These are phyloP conservation scores for Lochmaea capreae DNA, from an alignment of 2,888 invertebrate genomes.

Conservation along the genomic window DNA sequence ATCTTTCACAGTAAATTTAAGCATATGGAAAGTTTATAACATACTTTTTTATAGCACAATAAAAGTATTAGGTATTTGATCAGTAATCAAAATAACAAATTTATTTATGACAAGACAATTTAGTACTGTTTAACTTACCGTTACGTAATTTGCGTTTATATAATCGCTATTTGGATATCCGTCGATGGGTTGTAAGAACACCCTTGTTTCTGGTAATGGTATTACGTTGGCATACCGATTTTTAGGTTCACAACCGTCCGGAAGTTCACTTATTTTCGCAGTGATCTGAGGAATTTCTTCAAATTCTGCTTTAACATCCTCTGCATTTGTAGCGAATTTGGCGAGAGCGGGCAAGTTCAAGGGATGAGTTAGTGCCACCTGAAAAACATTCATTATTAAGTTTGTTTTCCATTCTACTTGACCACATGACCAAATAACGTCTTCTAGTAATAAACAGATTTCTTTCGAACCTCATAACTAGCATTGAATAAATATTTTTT, in stretches of 20 bases:
- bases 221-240: constrained; percentile 96
- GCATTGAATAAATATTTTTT: no score
- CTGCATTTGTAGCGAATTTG: constrained; percentile 77
- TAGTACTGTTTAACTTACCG: constrained; percentile 70
- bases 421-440: no score
- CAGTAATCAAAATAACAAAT: no score
- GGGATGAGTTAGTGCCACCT: constrained; percentile 77
- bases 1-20: no score
- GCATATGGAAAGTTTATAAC: no score
- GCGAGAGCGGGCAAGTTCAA: constrained; percentile 83
- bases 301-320: constrained; percentile 85
- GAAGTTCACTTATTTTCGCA: constrained; percentile 84
- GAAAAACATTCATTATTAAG: constrained; percentile 45
- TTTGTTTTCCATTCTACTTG: no score
- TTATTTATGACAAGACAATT: no score
- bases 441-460: no score
- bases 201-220: constrained; percentile 91
- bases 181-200: constrained; percentile 77
- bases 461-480: no score
- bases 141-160: constrained; percentile 93
- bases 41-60: no score
- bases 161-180: constrained; percentile 87
- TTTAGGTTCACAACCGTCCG: constrained; percentile 88
- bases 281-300: constrained; percentile 82
- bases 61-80: no score